phyloP scores from a whole-genome alignment of 2,888 invertebrate species.

The Cremastinae sp. region DNA sequence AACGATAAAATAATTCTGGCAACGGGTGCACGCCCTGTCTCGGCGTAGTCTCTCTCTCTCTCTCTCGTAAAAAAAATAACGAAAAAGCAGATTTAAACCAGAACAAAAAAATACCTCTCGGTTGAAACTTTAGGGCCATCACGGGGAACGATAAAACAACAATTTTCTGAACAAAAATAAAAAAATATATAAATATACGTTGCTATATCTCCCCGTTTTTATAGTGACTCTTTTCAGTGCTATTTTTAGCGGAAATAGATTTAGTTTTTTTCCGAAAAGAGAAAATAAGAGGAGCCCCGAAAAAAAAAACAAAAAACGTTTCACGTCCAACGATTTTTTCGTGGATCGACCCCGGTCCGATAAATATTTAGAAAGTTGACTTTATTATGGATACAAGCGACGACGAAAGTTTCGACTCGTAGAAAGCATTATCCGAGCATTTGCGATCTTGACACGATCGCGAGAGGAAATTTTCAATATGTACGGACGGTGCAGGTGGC shows the following conservation, averaged over 20 bases:
- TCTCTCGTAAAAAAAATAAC: constrained; percentile 35
- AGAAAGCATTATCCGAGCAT: constrained; percentile 21
- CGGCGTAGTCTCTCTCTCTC: constrained; percentile 19
- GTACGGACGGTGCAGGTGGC: constrained; percentile 30
- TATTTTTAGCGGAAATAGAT: no score
- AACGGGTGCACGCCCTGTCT: constrained; percentile 57
- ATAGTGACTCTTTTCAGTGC: no score
- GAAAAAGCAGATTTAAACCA: constrained; percentile 18
- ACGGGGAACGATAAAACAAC: no score
- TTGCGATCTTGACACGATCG: constrained; percentile 34
- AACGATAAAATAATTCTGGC: constrained; percentile 65
- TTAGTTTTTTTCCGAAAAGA: no score
- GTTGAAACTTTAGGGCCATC: constrained; percentile 27
- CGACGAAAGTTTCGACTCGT: constrained; percentile 15
- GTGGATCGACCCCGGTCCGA: neutral
- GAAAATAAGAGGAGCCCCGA: no score
- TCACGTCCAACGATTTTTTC: neutral
- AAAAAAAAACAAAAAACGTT: no score
- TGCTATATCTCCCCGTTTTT: no score
- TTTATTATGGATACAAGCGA: neutral
- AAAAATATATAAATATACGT: no score
- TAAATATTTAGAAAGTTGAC: neutral
- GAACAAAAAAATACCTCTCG: constrained; percentile 11
- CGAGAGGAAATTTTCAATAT: constrained; percentile 51
- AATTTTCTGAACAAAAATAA: no score